Base-by-base conservation (phyloP, 2,888 invertebrate species). In the Coleophora flavipennella region DNA sequence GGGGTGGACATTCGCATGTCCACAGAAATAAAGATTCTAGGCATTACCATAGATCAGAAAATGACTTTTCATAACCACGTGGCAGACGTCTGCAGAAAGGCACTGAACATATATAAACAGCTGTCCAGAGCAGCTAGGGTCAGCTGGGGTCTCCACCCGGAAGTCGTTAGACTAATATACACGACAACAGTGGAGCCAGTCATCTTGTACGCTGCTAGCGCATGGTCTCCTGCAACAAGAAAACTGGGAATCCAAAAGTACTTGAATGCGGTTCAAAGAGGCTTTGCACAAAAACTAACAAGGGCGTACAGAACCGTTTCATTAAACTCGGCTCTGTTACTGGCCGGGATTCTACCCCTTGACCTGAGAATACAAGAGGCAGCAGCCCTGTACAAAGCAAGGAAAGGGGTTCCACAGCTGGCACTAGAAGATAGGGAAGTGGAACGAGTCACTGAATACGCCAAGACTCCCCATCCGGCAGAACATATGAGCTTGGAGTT, bases 311-410 rank as follows among this genome's bases (percentile, higher is more conserved):
- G 32, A 2, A 38, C 41, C 2, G 38, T 38, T 8, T 41, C 41
- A 1, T 20, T 46, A 13, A 37, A 38, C 29, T 36, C 46, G 1
- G 40, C 41, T 1, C 31, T 44, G 28, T 8, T 38, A 7, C 37
- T 46, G 10, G 31, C 43, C 2, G 43, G 45, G 13, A 13, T 49
- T n/a, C 42, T 45, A 4, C 43, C 45, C 8, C 36, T 47, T 1
- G 44, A 43, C 39, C 35, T 47, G 1, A 26, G 43, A 8, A 28
- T 40, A 1, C 29, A 13, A 9, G 29, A 40, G 11, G 34, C 28
- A 8, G 35, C 35, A 9, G 3, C 28, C 1, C 9, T 35, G 8
- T 35, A 35, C 9, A 11, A 28, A 10, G 35, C 12, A 1, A 27
- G 13, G 28, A 35, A 10, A 10, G 28, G 35, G 3, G 2, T 13